Percentiles rank a stretch among this genome's conserved stretches.
Evolutionary conservation across 2,888 invertebrate species (phyloP).

Genomic region (Cabera pusaria): DNA sequence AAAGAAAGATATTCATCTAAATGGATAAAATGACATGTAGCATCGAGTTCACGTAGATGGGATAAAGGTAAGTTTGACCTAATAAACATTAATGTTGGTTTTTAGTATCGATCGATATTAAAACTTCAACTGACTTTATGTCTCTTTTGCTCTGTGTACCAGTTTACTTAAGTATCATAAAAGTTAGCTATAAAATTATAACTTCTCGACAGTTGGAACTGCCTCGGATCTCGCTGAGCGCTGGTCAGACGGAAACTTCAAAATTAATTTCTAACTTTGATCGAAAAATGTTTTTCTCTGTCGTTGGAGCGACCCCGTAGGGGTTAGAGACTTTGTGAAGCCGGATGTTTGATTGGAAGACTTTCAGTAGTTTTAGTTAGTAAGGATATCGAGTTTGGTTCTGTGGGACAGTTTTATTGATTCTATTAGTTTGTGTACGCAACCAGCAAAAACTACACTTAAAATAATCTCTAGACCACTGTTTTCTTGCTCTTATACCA

Average conservation of each 20-base stretch:
- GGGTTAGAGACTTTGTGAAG: conserved; percentile 19
- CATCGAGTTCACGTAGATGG: too few relatives aligned
- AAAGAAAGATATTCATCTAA: too few relatives aligned
- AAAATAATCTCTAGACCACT: too few relatives aligned
- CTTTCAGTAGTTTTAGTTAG: conserved; percentile 13
- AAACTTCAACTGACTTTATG: too few relatives aligned
- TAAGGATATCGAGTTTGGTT: conserved; percentile 16
- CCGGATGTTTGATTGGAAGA: conserved; percentile 23
- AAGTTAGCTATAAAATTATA: conserved; percentile 56
- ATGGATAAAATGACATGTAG: too few relatives aligned
- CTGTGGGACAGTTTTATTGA: conserved; percentile 11
- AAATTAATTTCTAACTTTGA: conserved; percentile 77
- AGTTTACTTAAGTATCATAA: conserved; percentile 22
- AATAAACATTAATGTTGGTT: too few relatives aligned
- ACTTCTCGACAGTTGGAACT: conserved; percentile 51
- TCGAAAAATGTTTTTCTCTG: conserved; percentile 68
- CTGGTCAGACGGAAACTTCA: conserved; percentile 64
- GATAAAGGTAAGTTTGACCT: too few relatives aligned
- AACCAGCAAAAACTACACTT: too few relatives aligned
- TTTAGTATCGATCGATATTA: too few relatives aligned
- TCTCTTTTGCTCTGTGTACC: too few relatives aligned
- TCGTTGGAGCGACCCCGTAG: conserved; percentile 38
- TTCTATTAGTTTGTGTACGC: conserved; percentile 2
- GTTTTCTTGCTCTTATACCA: too few relatives aligned
- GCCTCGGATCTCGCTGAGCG: conserved; percentile 43